Conservation (phyloP, 2,888 invertebrate species). For the Macrophya annulata region DNA sequence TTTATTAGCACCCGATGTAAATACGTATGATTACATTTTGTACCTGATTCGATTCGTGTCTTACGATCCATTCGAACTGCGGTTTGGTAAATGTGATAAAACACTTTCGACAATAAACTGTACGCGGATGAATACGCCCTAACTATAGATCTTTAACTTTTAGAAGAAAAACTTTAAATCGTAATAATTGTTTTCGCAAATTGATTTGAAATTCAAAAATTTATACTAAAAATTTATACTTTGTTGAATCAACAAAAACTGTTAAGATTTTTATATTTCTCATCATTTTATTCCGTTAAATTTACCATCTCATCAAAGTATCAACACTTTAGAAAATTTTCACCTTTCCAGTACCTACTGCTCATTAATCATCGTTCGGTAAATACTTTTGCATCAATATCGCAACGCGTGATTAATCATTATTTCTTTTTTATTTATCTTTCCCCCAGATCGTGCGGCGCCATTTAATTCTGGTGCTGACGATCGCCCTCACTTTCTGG, state of each 20-base stretch:
- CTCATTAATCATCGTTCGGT: neutral
- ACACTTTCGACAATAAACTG: neutral
- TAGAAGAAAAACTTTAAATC: neutral
- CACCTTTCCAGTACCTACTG: too few species aligned
- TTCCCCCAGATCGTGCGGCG: constrained; percentile 70
- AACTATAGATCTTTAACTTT: neutral
- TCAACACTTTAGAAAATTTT: too few species aligned
- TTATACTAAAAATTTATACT: neutral
- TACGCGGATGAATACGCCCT: neutral
- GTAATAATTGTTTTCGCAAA: neutral
- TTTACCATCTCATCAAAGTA: neutral
- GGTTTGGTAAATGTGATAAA: constrained; percentile 23
- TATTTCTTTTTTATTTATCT: neutral
- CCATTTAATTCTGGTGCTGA: constrained; percentile 65
- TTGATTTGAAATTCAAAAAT: neutral
- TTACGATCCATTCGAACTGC: constrained; percentile 8
- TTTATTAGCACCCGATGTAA: constrained; percentile 48
- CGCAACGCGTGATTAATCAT: neutral
- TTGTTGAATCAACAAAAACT: neutral
- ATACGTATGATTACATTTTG: constrained; percentile 46
- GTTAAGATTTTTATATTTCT: neutral
- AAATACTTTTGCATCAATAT: neutral
- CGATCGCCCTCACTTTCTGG: constrained; percentile 68
- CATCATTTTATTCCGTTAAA: neutral
- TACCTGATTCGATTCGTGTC: constrained; percentile 47